Base-by-base conservation (phyloP, 2,113 vertebrate genomes). In the Eublepharis macularius region DNA sequence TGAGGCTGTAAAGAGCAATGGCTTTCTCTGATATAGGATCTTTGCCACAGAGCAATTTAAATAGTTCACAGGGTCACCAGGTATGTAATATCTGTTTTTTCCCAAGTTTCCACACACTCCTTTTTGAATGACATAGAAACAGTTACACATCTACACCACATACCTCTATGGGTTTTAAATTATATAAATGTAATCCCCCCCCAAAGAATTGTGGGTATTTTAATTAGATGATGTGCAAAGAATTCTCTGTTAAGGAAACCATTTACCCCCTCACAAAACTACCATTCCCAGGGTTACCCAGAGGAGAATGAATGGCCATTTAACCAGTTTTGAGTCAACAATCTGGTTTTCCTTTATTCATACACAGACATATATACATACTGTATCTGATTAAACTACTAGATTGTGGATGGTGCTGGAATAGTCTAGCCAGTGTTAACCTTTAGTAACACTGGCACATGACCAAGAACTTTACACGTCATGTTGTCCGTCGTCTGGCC, bases 391-490 rank as follows among this genome's bases (percentile, higher is more conserved):
- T n/a, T 47, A 47, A 47, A 47, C 9, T 45, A 41, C 32, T 45
- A 45, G 24, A 4, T 32, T 43, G 13, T 74, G 41, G 24, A 11
- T 29, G 10, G 4, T 45, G 26, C 45, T 75, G 41, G 6, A 13
- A 75, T 45, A 45, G n/a, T 26, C n/a, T 81, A 69, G 29, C 66
- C 36, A 70, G 51, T 39, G 13, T 70, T 86, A 80, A 80, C 51
- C 68, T 85, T 80, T 74, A 63, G 47, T 73, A 73, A 74, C 69
- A 32, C 26, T 80, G 84, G 76, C 69, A 63, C 11, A 9, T 74
- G 43, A 86, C 69, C 77, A 86, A 86, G 77, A 86, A 65, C 69
- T 73, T 80, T 65, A 54, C 43, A 80, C 74, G 68, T 73, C 68
- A 85, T 65, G 47, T 80, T 49, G 84, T 80, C 51, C 70, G 17